Conservation (phyloP, 2,888 invertebrate genomes). For the Bunonema sp. region DNA sequence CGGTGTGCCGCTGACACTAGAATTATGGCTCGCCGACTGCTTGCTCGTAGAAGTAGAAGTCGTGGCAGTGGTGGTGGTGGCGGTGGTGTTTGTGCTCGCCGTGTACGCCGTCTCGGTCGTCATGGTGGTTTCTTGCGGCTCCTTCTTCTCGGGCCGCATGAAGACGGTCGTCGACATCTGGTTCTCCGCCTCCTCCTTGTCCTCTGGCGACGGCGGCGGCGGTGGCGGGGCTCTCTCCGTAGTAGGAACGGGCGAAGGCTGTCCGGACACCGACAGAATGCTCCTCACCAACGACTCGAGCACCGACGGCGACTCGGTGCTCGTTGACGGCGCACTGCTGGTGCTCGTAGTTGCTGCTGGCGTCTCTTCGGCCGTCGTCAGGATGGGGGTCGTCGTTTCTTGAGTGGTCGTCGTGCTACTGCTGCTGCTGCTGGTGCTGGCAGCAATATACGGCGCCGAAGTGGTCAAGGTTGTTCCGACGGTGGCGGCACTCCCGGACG, state of each 20-base stretch:
- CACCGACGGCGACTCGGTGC: background rate
- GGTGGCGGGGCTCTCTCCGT: background rate
- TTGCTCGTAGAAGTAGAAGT: constrained; percentile 6
- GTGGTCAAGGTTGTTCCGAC: constrained; percentile 9
- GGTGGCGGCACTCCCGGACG: constrained; percentile 9
- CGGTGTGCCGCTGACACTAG: too few species aligned
- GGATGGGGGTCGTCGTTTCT: constrained; percentile 1
- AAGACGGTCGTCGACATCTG: constrained; percentile 15
- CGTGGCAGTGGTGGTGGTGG: background rate
- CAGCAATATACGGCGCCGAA: background rate
- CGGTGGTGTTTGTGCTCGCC: too few species aligned
- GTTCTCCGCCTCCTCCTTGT: background rate
- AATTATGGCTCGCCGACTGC: too few species aligned
- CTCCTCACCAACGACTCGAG: background rate
- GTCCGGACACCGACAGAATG: background rate
- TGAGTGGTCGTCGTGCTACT: constrained; percentile 2
- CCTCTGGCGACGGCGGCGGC: background rate
- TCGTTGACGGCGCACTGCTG: constrained; percentile 5
- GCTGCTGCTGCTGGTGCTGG: constrained; percentile 5
- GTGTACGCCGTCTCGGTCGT: background rate
- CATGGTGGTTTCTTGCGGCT: constrained; percentile 6
- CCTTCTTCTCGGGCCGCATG: constrained; percentile 17
- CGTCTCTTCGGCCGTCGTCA: constrained; percentile 5
- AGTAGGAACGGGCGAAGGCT: constrained; percentile 2
- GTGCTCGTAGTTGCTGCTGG: background rate